Evolutionary conservation across 2,113 vertebrate species (phyloP), one percentile per base, ranked within the genome.

Genomic region (Hemichromis elongatus): DNA sequence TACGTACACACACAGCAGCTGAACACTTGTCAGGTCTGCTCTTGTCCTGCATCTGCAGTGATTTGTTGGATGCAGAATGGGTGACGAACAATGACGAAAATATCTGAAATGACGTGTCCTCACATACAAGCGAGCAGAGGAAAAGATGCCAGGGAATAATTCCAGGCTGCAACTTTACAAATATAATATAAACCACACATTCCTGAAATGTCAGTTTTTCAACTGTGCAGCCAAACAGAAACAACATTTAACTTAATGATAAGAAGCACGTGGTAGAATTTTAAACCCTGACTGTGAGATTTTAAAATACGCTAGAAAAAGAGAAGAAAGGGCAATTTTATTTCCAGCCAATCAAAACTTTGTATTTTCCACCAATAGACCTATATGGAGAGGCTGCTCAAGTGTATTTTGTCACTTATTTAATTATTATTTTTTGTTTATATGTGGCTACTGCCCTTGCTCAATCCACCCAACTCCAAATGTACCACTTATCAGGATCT

Each of bases 11-110:
- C 79, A 80, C 13, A 7, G 14, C 30, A 12, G 42, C 57, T 47
- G 42, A 85, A 81, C 86, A 85, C 70, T 79, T 89, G 87, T 89
- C 88, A 87, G 78, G 66, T 81, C 77, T 33, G 30, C 83, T 90
- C 70, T 77, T 52, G 59, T 55, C 21, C 52, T 26, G 5, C 19
- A 45, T 80, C 82, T 16, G 57, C 80, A 2, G 42, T 88, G 91
- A 88, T 90, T 83, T 88, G 89, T 56, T 84, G 56, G 57, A 40
- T 30, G 24, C 30, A 55, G 80, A 73, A 35, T 6, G 33, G 30
- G 45, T 2, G 47, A 80, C 33, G 37, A 63, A 63, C 33, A 63
- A 63, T 47, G 70, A 81, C 3, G 24, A 16, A 82, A 80, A 55
- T 78, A 82, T 81, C 47, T 16, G 37, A 89, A 12, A 53, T 47